Conservation (phyloP, 2,888 invertebrate species). For the Tetropium fuscum region DNA sequence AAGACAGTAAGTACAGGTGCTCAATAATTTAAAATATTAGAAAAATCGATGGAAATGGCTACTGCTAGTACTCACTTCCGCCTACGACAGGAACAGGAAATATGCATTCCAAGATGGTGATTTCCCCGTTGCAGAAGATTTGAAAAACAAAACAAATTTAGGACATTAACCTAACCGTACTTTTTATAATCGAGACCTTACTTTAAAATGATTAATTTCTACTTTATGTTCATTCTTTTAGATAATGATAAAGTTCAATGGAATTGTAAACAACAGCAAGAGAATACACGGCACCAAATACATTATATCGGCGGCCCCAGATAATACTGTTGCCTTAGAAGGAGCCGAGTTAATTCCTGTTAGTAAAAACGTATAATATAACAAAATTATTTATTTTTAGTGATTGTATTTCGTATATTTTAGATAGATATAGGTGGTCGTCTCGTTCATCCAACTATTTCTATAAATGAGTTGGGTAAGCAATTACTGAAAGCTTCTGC, state of each 20-base stretch:
- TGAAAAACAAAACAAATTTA: conserved; percentile 37
- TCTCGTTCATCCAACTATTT: conserved; percentile 56
- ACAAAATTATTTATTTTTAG: conserved; percentile 6
- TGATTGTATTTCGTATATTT: conserved; percentile 35
- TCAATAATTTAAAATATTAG: conserved; percentile 19
- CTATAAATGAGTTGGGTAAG: conserved; percentile 85
- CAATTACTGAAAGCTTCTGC: conserved; percentile 83
- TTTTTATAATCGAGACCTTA: too few species aligned
- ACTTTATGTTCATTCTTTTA: conserved; percentile 41
- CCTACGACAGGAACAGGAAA: conserved; percentile 74
- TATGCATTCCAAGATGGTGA: conserved; percentile 67
- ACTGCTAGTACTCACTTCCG: conserved; percentile 60
- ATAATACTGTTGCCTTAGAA: conserved; percentile 38
- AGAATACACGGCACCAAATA: conserved; percentile 46
- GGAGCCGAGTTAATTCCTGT: conserved; percentile 66
- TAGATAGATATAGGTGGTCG: conserved; percentile 54
- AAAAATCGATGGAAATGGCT: conserved; percentile 43
- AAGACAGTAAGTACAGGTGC: conserved; percentile 30
- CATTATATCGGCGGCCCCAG: conserved; percentile 41
- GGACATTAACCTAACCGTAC: conserved; percentile 39
- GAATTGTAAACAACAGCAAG: conserved; percentile 39
- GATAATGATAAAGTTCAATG: conserved; percentile 53
- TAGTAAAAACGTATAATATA: conserved; percentile 43
- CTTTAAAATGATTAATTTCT: conserved; percentile 28
- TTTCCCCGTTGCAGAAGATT: conserved; percentile 60